Evolutionary conservation across 2,888 invertebrate genomes (phyloP), one percentile per base, ranked within the genome.

Genomic region (Drosophila monieri): DNA sequence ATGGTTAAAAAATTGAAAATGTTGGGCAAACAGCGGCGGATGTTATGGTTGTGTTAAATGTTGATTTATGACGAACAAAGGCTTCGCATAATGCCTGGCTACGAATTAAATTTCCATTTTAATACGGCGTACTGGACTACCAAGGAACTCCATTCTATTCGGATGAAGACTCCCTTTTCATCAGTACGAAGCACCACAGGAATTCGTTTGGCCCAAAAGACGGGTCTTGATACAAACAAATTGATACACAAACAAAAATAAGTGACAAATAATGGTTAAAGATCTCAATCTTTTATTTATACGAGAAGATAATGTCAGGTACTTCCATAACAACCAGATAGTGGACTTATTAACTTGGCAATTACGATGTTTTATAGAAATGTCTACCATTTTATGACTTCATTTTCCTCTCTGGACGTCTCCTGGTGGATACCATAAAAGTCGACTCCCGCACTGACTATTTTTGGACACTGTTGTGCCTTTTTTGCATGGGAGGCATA

Each of bases 401-500:
- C 39, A 39, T 23, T 53, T 53, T 57, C 47, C 41, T 25, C 73
- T 32, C 30, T 61, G 47, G 23, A 61, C 5, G 35, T 15, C 8
- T 14, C 39, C 2, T 3, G 15, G 5, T 43, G 21, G 43, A 43
- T 43, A 6, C 43, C 43, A 43, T 43, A 43, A 12, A 43, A 43
- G 43, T 43, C 21, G 21, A 2, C 18, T 18, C 41, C 60, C 47
- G 23, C 46, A 43, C 27, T 30, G 52, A 71, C 67, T 62, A 73
- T 73, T 68, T 83, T 73, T 72, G 72, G 47, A 46, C 69, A 72
- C 48, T 61, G 74, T 23, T 66, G n/a, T 51, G 64, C 48, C 51
- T 30, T 71, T 70, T 76, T 80, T 74, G 62, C 69, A 67, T 77
- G 71, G 62, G 57, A 60, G 74, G 74, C 75, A 77, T 74, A 74